Percentiles rank a stretch among this genome's conserved stretches.
Evolutionary conservation across 2,113 vertebrate species (phyloP).

Genomic region (Hippocampus zosterae): DNA sequence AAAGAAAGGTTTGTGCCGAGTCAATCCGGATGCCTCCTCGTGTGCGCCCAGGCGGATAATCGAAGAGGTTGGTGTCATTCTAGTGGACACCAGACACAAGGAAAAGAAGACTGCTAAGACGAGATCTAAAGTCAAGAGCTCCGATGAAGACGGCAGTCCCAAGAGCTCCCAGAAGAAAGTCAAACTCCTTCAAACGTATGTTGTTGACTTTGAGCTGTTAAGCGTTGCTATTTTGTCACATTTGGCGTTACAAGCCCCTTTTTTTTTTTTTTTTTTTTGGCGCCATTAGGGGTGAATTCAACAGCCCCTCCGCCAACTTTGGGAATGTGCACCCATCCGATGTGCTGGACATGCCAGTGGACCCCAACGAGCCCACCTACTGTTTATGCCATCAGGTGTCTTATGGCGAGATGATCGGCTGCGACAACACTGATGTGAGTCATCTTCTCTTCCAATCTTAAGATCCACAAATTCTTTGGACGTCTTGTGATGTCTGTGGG

Average conservation of each 20-base stretch:
- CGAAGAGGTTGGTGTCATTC: constrained; percentile 19
- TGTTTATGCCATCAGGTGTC: constrained; percentile 98
- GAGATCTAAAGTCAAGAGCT: constrained; percentile 91
- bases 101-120: constrained; percentile 91
- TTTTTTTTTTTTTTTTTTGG: constrained; percentile 7
- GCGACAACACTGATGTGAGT: constrained; percentile 96
- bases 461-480: too few species aligned
- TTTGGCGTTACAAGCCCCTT: not conserved
- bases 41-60: not conserved
- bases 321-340: constrained; percentile 89
- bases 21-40: not conserved
- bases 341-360: constrained; percentile 97
- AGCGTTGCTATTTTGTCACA: not conserved
- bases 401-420: constrained; percentile 99
- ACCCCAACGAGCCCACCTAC: constrained; percentile 97
- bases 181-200: constrained; percentile 88
- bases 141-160: constrained; percentile 86
- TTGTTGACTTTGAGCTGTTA: not conserved
- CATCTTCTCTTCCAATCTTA: not conserved
- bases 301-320: constrained; percentile 84
- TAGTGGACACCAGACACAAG: constrained; percentile 83
- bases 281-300: constrained; percentile 83
- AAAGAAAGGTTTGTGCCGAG: constrained; percentile 83
- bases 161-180: constrained; percentile 91
- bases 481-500: too few species aligned